phyloP scores from a whole-genome alignment of 2,797 vertebrate species.

The Ptychadena robeensis region DNA sequence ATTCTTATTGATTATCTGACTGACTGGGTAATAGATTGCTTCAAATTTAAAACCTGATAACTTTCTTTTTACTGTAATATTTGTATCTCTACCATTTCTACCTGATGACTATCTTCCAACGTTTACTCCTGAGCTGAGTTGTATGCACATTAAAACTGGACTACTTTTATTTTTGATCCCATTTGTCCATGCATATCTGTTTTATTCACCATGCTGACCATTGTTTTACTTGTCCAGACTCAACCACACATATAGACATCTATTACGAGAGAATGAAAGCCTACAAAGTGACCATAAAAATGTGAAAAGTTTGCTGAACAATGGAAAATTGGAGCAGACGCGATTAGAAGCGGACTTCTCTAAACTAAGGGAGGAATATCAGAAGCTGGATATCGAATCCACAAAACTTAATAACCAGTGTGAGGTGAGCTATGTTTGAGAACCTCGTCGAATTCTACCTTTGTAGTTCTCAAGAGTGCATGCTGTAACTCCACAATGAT shows the following conservation, averaged over 20 bases:
- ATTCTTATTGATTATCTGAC: no score
- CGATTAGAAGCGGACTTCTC: constrained; percentile 95
- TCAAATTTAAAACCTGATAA: no score
- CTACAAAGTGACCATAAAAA: constrained; percentile 94
- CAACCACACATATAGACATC: constrained; percentile 82
- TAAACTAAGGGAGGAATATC: constrained; percentile 93
- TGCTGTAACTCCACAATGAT: no score
- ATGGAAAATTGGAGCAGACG: constrained; percentile 91
- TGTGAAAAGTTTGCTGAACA: constrained; percentile 89
- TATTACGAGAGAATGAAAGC: constrained; percentile 90
- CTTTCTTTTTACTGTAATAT: no score
- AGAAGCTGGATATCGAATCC: constrained; percentile 94
- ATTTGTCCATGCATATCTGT: no score
- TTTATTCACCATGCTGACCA: background rate
- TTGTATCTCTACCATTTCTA: no score
- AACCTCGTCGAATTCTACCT: background rate
- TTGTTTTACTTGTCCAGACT: constrained; percentile 75
- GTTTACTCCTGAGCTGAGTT: no score
- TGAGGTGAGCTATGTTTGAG: constrained; percentile 81
- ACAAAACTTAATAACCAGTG: constrained; percentile 97
- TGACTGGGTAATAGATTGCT: no score
- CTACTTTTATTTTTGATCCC: no score
- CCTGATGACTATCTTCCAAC: no score
- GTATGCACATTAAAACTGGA: no score
- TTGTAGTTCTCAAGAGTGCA: no score